These are phyloP conservation scores for Actias luna DNA, from an alignment of 2,888 invertebrate species.

Conservation along the genomic window DNA sequence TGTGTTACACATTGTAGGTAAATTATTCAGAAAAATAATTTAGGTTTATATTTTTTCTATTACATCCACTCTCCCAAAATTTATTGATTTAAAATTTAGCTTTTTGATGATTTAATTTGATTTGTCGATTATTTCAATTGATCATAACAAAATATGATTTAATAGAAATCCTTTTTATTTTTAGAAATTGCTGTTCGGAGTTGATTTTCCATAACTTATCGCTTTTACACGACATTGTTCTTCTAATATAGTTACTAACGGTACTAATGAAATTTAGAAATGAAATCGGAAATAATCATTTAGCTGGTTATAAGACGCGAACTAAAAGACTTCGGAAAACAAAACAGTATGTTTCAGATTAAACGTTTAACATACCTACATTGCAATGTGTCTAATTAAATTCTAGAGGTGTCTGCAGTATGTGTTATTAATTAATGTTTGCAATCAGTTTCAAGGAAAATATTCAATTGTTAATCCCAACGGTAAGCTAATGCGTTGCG, in stretches of 20 bases:
- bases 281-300: neutral
- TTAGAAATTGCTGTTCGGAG: too few relatives aligned
- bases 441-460: slow-evolving; percentile 43
- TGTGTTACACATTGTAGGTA: too few relatives aligned
- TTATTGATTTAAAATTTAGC: too few relatives aligned
- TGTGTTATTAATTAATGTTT: neutral
- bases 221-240: neutral
- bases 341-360: too few relatives aligned
- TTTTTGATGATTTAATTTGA: too few relatives aligned
- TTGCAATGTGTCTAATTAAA: neutral
- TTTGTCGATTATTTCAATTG: too few relatives aligned
- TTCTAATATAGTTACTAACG: neutral
- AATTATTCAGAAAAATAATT: too few relatives aligned
- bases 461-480: slow-evolving; percentile 60
- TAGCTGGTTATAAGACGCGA: neutral
- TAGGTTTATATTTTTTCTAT: too few relatives aligned
- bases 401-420: neutral
- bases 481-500: slow-evolving; percentile 47
- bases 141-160: too few relatives aligned
- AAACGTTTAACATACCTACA: too few relatives aligned
- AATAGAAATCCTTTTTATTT: too few relatives aligned
- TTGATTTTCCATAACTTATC: neutral
- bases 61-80: too few relatives aligned
- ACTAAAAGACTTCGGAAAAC: neutral
- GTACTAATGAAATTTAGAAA: neutral